These are phyloP conservation scores for Mormyrus proboscirostris DNA, from an alignment of 2,797 vertebrate species.

Conservation along the genomic window DNA sequence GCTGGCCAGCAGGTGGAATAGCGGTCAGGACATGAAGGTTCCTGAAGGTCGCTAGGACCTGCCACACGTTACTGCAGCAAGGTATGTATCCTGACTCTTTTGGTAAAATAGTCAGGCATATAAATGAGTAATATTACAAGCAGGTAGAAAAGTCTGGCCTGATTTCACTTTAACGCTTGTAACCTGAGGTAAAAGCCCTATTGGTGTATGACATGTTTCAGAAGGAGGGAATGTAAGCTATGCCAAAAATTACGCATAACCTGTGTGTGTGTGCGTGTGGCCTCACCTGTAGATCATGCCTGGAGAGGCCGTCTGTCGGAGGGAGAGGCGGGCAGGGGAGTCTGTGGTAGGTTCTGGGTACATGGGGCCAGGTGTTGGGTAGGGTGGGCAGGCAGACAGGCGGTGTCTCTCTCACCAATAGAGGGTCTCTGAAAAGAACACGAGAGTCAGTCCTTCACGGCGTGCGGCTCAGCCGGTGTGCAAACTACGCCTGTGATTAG, in stretches of 20 bases:
- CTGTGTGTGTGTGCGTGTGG: background rate
- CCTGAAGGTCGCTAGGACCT: background rate
- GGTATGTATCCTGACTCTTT: background rate
- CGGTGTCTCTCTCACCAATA: constrained; percentile 31
- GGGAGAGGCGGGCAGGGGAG: constrained; percentile 77
- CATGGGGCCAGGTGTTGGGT: constrained; percentile 63
- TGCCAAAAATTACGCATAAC: background rate
- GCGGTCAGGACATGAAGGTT: background rate
- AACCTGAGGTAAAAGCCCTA: background rate
- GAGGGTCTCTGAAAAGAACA: background rate
- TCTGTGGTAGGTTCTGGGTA: constrained; percentile 82
- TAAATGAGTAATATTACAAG: background rate
- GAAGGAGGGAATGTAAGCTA: background rate
- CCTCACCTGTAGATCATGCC: constrained; percentile 81
- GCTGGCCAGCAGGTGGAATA: background rate
- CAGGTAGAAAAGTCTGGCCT: background rate
- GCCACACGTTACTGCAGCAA: background rate
- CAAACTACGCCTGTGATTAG: background rate
- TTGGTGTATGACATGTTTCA: background rate
- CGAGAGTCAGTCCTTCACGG: background rate
- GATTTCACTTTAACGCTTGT: background rate
- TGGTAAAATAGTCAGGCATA: background rate
- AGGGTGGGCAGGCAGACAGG: constrained; percentile 40
- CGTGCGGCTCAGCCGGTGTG: background rate
- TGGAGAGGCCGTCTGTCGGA: constrained; percentile 75